Percentiles rank a stretch among this genome's conserved stretches.
These are phyloP conservation scores for Umimayanthus kanabou DNA, from an alignment of 92 coral and sea anemone species.

Conservation along the genomic window DNA sequence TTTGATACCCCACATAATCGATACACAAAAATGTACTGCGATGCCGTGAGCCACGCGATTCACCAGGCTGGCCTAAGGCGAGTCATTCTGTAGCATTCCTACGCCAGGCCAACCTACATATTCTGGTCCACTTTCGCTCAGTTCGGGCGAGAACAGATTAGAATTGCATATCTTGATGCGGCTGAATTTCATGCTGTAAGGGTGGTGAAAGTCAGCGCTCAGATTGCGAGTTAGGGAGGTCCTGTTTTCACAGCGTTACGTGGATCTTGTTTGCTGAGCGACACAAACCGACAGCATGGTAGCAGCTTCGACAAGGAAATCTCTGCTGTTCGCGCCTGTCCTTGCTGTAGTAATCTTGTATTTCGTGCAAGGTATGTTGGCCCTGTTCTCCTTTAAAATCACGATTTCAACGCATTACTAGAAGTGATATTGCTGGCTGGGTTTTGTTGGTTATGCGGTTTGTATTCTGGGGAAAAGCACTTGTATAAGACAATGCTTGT, in stretches of 20 bases:
- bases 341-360: conserved; percentile 20
- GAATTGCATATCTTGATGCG: conserved; percentile 40
- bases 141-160: conserved; percentile 40
- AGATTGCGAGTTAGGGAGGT: conserved; percentile 43
- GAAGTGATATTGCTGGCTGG: not conserved
- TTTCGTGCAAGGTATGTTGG: conserved; percentile 31
- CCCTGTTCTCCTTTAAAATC: no score
- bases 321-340: conserved; percentile 9
- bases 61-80: conserved; percentile 48
- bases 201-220: conserved; percentile 36
- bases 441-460: not conserved
- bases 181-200: conserved; percentile 46
- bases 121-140: conserved; percentile 57
- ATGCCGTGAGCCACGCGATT: conserved; percentile 48
- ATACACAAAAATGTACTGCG: conserved; percentile 55
- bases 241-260: conserved; percentile 9
- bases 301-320: conserved; percentile 29
- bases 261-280: conserved; percentile 36
- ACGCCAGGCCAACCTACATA: conserved; percentile 50
- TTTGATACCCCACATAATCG: conserved; percentile 67
- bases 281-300: conserved; percentile 25
- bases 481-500: conserved; percentile 28
- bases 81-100: conserved; percentile 58
- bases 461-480: not conserved
- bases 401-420: not conserved